Percentiles rank a stretch among this genome's conserved stretches.
These are phyloP conservation scores for Cyprinodon diabolis DNA, from an alignment of 2,797 vertebrate species.

Conservation along the genomic window DNA sequence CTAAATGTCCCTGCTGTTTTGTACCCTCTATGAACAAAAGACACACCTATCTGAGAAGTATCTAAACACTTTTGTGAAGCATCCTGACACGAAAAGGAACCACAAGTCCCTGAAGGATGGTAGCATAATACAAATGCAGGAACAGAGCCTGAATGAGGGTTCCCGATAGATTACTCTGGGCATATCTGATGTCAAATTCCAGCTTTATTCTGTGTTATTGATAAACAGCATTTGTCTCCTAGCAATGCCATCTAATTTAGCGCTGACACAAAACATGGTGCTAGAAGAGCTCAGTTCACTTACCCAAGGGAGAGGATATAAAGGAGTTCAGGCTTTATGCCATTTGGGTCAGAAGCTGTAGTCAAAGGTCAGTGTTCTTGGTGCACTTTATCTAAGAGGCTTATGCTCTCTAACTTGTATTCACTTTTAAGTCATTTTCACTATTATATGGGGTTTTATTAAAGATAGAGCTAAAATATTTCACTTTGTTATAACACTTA, in stretches of 20 bases:
- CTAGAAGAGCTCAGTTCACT: conserved; percentile 9
- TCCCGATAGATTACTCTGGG: conserved; percentile 59
- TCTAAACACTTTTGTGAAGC: conserved; percentile 61
- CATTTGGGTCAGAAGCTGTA: conserved; percentile 31
- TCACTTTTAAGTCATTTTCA: neutral
- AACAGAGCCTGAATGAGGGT: conserved; percentile 48
- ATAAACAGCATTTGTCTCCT: conserved; percentile 56
- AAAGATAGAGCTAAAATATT: neutral
- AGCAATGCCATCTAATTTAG: conserved; percentile 43
- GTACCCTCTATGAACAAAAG: conserved; percentile 55
- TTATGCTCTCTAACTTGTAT: no score
- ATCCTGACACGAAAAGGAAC: conserved; percentile 52
- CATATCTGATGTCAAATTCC: conserved; percentile 72
- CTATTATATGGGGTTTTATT: neutral
- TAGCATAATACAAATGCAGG: conserved; percentile 52
- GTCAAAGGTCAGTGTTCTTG: neutral
- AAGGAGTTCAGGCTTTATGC: neutral
- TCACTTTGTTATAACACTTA: no score
- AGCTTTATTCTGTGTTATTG: conserved; percentile 61
- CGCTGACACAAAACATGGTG: conserved; percentile 29
- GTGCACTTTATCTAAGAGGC: neutral
- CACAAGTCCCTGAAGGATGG: conserved; percentile 49
- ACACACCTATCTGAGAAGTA: conserved; percentile 69
- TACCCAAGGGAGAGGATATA: conserved; percentile 16
- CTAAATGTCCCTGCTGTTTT: conserved; percentile 45